These are phyloP conservation scores for Actinostola sp. DNA, from an alignment of 92 coral and sea anemone species.

Conservation along the genomic window DNA sequence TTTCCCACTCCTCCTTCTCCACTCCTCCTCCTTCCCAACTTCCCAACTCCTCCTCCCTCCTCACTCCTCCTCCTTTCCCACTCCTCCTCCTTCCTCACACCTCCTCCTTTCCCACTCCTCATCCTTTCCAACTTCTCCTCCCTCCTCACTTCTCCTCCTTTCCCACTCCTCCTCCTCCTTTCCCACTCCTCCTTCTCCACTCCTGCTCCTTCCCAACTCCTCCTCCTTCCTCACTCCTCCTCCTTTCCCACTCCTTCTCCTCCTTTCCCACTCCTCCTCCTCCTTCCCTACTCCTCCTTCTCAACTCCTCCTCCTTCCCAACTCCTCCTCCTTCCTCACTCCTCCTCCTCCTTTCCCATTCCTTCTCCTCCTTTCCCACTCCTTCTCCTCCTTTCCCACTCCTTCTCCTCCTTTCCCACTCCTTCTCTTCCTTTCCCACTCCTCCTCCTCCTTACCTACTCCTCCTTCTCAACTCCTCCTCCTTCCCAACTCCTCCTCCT, in stretches of 20 bases:
- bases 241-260: background rate
- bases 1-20: too few species aligned
- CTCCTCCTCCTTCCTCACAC: too few species aligned
- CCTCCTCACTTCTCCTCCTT: background rate
- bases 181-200: too few species aligned
- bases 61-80: too few species aligned
- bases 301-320: too few species aligned
- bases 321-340: background rate
- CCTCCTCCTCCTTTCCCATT: background rate
- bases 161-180: background rate
- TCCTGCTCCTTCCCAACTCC: background rate
- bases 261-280: background rate
- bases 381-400: background rate
- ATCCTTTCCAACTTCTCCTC: too few species aligned
- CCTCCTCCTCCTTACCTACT: too few species aligned
- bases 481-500: too few species aligned
- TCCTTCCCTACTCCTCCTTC: background rate
- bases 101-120: too few species aligned
- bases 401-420: background rate
- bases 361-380: background rate
- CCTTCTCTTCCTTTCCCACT: background rate
- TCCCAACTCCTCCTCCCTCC: too few species aligned
- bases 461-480: too few species aligned
- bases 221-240: background rate
- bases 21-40: too few species aligned